phyloP scores from a whole-genome alignment of 2,113 vertebrate species.

The Notarius lentiginosus region DNA sequence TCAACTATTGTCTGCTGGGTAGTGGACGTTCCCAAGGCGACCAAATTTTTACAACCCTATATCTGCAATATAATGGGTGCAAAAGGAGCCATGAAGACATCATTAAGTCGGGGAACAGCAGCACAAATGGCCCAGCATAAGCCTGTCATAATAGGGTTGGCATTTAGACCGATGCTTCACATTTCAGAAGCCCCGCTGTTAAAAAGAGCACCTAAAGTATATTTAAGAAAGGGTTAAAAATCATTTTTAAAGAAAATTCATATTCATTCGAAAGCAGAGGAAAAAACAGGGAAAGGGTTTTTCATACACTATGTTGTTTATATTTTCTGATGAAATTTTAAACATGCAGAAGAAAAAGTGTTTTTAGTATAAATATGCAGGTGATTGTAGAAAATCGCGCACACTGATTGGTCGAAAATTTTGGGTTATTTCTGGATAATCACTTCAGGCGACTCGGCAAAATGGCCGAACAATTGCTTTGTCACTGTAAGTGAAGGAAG shows the following conservation, averaged over 20 bases:
- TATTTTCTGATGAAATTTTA: background rate
- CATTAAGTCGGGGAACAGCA: constrained; percentile 73
- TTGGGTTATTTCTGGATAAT: too few relatives aligned
- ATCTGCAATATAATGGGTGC: constrained; percentile 75
- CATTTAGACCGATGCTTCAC: constrained; percentile 44
- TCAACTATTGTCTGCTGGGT: constrained; percentile 74
- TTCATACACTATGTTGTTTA: background rate
- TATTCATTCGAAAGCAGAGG: background rate
- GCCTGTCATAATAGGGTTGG: constrained; percentile 48
- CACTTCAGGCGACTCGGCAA: too few relatives aligned
- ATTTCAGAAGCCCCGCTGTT: constrained; percentile 9
- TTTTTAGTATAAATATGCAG: background rate
- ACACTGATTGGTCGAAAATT: too few relatives aligned
- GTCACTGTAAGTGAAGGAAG: too few relatives aligned
- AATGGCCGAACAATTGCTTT: too few relatives aligned
- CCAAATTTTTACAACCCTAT: constrained; percentile 77
- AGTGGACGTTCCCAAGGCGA: constrained; percentile 69
- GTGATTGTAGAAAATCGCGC: too few relatives aligned
- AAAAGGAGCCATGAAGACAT: constrained; percentile 79
- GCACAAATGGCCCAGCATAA: constrained; percentile 55
- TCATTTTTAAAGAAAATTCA: background rate
- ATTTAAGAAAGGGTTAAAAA: background rate
- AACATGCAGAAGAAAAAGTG: background rate
- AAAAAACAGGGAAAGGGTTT: background rate
- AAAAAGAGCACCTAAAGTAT: background rate